phyloP scores from a whole-genome alignment of 1,140 invertebrate genomes.

The Colletes latitarsis region DNA sequence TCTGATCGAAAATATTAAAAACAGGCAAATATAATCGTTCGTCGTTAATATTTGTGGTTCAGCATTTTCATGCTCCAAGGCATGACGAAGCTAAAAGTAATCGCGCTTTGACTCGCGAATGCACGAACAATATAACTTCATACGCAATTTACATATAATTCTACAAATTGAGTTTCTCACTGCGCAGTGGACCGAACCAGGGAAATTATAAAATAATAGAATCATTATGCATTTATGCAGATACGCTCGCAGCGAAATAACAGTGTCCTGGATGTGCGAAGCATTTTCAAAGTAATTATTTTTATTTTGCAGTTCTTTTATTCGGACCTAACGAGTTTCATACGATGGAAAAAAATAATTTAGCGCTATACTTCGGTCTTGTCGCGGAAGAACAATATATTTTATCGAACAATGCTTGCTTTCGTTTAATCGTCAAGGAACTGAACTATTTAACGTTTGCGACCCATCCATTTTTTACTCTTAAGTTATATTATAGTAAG shows the following conservation, averaged over 20 bases:
- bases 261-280: slow-evolving; percentile 13
- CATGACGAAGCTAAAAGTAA: slow-evolving; percentile 25
- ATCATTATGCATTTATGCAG: slow-evolving; percentile 51
- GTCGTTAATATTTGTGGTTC: neutral
- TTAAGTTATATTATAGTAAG: no score
- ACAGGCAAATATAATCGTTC: slow-evolving; percentile 21
- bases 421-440: neutral
- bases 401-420: neutral
- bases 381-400: neutral
- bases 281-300: slow-evolving; percentile 29
- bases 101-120: slow-evolving; percentile 41
- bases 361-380: neutral
- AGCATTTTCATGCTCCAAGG: slow-evolving; percentile 9
- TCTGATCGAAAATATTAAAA: slow-evolving; percentile 13
- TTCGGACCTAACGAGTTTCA: slow-evolving; percentile 13
- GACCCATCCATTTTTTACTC: neutral
- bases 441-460: neutral
- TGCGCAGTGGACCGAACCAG: slow-evolving; percentile 5
- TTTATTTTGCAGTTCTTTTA: slow-evolving; percentile 27
- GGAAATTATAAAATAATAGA: slow-evolving; percentile 53
- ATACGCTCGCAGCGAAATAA: slow-evolving; percentile 44
- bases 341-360: neutral
- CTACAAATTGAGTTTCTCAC: slow-evolving; percentile 48
- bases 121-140: slow-evolving; percentile 47
- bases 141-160: slow-evolving; percentile 50